These are phyloP conservation scores for Unio pictorum DNA, from an alignment of 2,888 invertebrate species.

Conservation along the genomic window DNA sequence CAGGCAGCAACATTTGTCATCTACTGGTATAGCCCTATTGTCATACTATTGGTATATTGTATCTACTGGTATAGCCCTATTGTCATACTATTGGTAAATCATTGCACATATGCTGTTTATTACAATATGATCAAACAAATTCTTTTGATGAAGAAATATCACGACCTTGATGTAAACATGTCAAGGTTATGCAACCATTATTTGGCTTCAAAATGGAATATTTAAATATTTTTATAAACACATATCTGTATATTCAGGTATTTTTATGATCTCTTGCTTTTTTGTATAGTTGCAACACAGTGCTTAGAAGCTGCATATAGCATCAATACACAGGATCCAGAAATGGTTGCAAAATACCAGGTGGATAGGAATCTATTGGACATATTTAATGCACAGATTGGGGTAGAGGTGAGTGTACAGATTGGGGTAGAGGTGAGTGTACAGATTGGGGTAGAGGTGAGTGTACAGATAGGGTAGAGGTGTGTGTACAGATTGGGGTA, in stretches of 20 bases:
- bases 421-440: not conserved
- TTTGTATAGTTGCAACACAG: conserved; percentile 85
- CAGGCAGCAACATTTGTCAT: no score
- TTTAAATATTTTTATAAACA: no score
- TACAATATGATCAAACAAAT: no score
- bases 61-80: no score
- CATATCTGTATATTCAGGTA: no score
- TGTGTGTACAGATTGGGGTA: not conserved
- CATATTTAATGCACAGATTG: conserved; percentile 71
- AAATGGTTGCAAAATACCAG: conserved; percentile 59
- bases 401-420: conserved; percentile 39
- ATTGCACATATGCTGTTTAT: no score
- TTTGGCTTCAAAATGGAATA: not conserved
- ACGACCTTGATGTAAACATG: no score
- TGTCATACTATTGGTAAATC: no score
- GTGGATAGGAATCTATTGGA: conserved; percentile 71
- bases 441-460: not conserved
- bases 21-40: no score
- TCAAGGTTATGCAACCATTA: no score
- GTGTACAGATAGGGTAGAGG: not conserved
- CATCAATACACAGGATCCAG: conserved; percentile 74
- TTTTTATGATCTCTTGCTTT: conserved; percentile 4
- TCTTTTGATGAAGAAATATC: no score
- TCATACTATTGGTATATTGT: no score
- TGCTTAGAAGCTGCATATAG: conserved; percentile 93